phyloP scores from a whole-genome alignment of 2,797 vertebrate genomes.

The Xyrichtys novacula region DNA sequence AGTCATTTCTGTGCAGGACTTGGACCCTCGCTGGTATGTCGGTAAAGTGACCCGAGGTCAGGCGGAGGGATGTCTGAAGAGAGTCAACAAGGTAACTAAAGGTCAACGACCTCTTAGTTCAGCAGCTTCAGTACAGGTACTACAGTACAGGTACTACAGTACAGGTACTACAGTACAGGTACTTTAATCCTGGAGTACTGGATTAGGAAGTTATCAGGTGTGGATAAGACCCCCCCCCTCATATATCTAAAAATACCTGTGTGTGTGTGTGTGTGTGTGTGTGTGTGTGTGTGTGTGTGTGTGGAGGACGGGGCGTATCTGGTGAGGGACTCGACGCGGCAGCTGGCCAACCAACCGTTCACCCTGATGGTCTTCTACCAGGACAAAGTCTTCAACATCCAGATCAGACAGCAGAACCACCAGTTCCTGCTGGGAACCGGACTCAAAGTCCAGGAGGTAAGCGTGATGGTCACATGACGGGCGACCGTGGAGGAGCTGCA shows the following conservation, averaged over 20 bases:
- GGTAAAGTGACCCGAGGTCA: constrained; percentile 87
- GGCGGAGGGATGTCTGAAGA: constrained; percentile 90
- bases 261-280: neutral
- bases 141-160: too few species aligned
- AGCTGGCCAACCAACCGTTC: constrained; percentile 87
- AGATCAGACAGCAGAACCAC: constrained; percentile 86
- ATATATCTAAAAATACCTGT: too few species aligned
- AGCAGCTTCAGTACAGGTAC: too few species aligned
- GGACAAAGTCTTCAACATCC: constrained; percentile 95
- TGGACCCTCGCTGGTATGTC: constrained; percentile 88
- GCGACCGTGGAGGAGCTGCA: neutral
- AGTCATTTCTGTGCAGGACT: constrained; percentile 66
- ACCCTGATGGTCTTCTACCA: constrained; percentile 96
- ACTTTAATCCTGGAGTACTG: too few species aligned
- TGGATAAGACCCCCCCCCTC: too few species aligned
- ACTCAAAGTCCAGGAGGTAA: constrained; percentile 92
- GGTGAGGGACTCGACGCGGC: constrained; percentile 93
- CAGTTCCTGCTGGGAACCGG: constrained; percentile 91
- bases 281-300: neutral
- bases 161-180: too few species aligned
- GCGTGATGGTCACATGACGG: neutral
- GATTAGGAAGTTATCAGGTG: too few species aligned
- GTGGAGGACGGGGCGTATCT: constrained; percentile 93
- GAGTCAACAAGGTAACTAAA: constrained; percentile 86
- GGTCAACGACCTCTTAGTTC: too few species aligned